Conservation (phyloP, 2,888 invertebrate species). For the Trichogramma evanescens region DNA sequence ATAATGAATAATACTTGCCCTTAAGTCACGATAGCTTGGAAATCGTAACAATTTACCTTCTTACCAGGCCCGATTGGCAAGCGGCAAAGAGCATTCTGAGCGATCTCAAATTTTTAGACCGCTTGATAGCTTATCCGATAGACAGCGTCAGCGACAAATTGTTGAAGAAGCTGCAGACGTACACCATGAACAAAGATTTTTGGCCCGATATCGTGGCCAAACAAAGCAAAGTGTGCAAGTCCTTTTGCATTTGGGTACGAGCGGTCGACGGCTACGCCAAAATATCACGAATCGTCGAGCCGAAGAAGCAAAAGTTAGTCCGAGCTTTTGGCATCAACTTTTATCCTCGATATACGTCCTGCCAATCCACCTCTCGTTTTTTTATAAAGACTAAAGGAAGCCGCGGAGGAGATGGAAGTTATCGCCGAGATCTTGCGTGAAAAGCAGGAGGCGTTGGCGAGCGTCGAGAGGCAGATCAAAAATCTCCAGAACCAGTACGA, state of each 20-base stretch:
- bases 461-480: conserved; percentile 66
- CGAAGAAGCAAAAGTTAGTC: conserved; percentile 71
- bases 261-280: conserved; percentile 86
- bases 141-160: conserved; percentile 73
- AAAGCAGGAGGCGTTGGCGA: conserved; percentile 75
- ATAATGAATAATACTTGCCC: neutral
- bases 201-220: conserved; percentile 76
- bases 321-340: neutral
- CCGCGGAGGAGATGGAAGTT: conserved; percentile 66
- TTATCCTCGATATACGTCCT: neutral
- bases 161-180: conserved; percentile 72
- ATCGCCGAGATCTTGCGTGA: conserved; percentile 70
- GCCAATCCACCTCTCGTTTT: neutral
- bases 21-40: neutral
- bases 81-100: conserved; percentile 73
- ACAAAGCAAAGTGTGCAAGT: conserved; percentile 81
- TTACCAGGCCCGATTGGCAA: conserved; percentile 74
- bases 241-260: conserved; percentile 87
- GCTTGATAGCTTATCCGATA: conserved; percentile 77
- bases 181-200: conserved; percentile 80
- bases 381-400: conserved; percentile 42
- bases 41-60: neutral
- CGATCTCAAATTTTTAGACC: conserved; percentile 76
- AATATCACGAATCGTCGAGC: conserved; percentile 80
- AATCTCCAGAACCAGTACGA: conserved; percentile 59